A percentile compares a stretch with the other conserved stretches of the same genome.
These are phyloP conservation scores for Diabrotica undecimpunctata DNA, from an alignment of 1,140 invertebrate species.

Conservation along the genomic window DNA sequence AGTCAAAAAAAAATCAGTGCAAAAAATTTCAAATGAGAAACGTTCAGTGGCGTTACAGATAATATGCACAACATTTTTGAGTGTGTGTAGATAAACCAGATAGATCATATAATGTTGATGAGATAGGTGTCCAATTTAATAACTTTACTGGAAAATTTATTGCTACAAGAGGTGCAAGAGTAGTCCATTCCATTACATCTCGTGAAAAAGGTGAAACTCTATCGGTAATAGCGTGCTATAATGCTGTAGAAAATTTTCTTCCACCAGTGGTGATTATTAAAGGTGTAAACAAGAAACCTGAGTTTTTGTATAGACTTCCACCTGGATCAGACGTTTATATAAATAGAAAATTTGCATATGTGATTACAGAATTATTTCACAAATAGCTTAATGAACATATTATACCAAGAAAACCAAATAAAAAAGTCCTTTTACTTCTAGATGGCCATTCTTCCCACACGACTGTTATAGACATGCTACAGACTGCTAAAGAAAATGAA, in stretches of 20 bases:
- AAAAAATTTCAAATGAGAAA: too few species aligned
- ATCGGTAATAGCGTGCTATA: slow-evolving; percentile 37
- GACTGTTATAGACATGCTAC: not conserved
- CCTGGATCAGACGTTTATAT: slow-evolving; percentile 39
- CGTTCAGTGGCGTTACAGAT: too few species aligned
- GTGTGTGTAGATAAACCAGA: too few species aligned
- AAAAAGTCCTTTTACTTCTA: not conserved
- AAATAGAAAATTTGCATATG: slow-evolving; percentile 43
- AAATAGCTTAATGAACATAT: slow-evolving; percentile 41
- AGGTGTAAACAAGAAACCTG: slow-evolving; percentile 41
- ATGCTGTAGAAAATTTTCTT: slow-evolving; percentile 40
- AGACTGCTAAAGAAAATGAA: not conserved
- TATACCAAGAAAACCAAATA: slow-evolving; percentile 7
- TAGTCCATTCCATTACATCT: slow-evolving; percentile 37
- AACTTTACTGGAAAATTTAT: not conserved
- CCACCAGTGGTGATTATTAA: slow-evolving; percentile 41
- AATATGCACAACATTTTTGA: not conserved
- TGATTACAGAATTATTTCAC: slow-evolving; percentile 44
- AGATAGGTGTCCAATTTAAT: not conserved
- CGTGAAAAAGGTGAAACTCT: slow-evolving; percentile 26
- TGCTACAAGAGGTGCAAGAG: slow-evolving; percentile 42
- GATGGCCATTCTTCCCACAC: not conserved
- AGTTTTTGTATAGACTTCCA: slow-evolving; percentile 44
- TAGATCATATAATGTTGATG: not conserved
- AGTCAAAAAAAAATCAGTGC: too few species aligned